Conservation (phyloP, 1,140 invertebrate genomes). For the Drosophila parabipectinata region DNA sequence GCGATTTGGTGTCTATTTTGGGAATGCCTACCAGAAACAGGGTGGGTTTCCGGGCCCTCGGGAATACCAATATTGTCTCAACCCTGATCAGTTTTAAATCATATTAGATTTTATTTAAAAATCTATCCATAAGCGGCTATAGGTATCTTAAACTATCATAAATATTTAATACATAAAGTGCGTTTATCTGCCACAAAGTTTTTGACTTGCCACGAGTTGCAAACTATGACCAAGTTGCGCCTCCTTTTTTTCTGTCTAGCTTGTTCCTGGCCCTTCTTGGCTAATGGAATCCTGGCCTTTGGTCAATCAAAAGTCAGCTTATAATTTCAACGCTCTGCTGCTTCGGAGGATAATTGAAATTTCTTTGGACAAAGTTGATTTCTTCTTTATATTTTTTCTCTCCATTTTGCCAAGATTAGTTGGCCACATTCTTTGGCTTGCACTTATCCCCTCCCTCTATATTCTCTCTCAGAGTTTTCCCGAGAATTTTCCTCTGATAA, state of each 20-base stretch:
- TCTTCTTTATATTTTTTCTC: slow-evolving; percentile 7
- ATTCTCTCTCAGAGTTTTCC: slow-evolving; percentile 11
- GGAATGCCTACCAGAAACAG: slow-evolving; percentile 11
- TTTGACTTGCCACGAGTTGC: neutral
- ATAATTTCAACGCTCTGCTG: slow-evolving; percentile 30
- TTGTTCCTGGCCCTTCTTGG: neutral
- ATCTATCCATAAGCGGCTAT: neutral
- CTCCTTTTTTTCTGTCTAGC: neutral
- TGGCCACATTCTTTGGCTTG: slow-evolving; percentile 9
- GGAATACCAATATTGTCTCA: neutral
- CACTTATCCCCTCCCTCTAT: neutral
- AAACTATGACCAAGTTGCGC: neutral
- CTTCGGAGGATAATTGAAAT: slow-evolving; percentile 23
- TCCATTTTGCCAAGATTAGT: slow-evolving; percentile 26
- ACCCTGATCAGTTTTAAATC: neutral
- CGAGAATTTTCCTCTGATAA: slow-evolving; percentile 34
- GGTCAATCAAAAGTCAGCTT: slow-evolving; percentile 57
- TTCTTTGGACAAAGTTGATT: slow-evolving; percentile 13
- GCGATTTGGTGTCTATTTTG: slow-evolving; percentile 46
- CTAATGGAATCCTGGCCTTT: slow-evolving; percentile 10
- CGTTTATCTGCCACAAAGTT: neutral
- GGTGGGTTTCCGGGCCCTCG: neutral
- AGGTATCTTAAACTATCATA: neutral
- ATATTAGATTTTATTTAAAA: neutral
- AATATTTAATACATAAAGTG: neutral